phyloP scores from a whole-genome alignment of 2,888 invertebrate genomes.

The Drosophila melanocephala region DNA sequence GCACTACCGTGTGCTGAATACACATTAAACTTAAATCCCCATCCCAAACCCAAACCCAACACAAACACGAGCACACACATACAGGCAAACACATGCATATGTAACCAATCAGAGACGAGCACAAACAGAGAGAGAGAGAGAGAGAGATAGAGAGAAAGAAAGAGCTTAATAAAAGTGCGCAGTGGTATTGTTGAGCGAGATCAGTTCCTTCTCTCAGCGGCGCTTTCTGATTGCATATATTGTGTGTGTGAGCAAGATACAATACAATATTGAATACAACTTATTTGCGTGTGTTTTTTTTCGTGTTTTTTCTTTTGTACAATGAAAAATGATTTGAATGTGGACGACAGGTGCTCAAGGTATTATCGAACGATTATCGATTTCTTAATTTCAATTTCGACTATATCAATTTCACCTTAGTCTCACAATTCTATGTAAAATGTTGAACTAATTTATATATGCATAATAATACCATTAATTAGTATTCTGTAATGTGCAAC shows the following conservation, averaged over 20 bases:
- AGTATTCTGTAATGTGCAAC: constrained; percentile 13
- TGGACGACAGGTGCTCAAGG: constrained; percentile 85
- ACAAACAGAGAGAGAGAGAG: neutral
- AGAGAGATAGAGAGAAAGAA: neutral
- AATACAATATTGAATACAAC: neutral
- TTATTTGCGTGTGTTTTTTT: constrained; percentile 1
- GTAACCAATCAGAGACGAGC: neutral
- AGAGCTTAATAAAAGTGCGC: neutral
- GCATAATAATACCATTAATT: constrained; percentile 4
- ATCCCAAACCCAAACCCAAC: neutral
- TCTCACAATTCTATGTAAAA: constrained; percentile 27
- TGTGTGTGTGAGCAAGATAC: neutral
- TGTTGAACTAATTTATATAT: constrained; percentile 11
- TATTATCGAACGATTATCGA: constrained; percentile 74
- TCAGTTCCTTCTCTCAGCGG: neutral
- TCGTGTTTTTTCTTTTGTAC: constrained; percentile 53
- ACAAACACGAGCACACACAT: neutral
- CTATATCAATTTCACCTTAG: constrained; percentile 22
- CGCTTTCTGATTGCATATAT: neutral
- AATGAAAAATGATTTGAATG: constrained; percentile 60
- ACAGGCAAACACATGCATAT: neutral
- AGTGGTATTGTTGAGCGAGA: neutral
- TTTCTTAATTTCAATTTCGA: constrained; percentile 29
- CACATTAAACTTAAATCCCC: neutral
- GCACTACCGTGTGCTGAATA: neutral